Evolutionary conservation across 1,140 invertebrate species (phyloP).

Genomic region (Camponotus pennsylvanicus): DNA sequence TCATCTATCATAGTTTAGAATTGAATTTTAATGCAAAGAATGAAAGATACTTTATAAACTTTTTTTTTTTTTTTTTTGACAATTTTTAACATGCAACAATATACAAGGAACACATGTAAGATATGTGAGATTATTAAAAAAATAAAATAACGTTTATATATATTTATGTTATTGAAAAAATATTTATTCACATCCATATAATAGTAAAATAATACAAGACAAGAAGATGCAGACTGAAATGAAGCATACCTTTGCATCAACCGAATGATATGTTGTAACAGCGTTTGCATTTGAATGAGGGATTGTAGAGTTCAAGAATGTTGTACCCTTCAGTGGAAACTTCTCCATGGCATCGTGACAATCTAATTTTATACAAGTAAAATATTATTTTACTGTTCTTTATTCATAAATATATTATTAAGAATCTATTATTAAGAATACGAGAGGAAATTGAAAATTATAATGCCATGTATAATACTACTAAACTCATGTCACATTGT

Average conservation of each 20-base stretch:
- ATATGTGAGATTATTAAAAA: background rate
- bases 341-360: conserved; percentile 83
- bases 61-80: background rate
- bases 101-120: background rate
- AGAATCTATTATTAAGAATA: background rate
- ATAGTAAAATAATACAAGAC: background rate
- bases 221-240: conserved; percentile 43
- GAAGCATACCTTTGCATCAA: conserved; percentile 80
- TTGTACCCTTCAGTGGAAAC: conserved; percentile 85
- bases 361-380: conserved; percentile 55
- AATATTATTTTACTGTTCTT: conserved; percentile 17
- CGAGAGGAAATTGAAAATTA: background rate
- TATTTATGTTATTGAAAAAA: background rate
- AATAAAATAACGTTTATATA: background rate
- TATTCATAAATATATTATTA: background rate
- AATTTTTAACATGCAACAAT: background rate
- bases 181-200: background rate
- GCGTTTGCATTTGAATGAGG: conserved; percentile 80
- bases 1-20: background rate
- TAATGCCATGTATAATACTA: background rate
- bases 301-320: conserved; percentile 80
- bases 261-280: conserved; percentile 83
- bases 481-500: background rate
- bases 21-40: conserved; percentile 2
- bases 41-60: conserved; percentile 49